Conservation (phyloP, 2,888 invertebrate genomes). For the Oegoconia quadripuncta region DNA sequence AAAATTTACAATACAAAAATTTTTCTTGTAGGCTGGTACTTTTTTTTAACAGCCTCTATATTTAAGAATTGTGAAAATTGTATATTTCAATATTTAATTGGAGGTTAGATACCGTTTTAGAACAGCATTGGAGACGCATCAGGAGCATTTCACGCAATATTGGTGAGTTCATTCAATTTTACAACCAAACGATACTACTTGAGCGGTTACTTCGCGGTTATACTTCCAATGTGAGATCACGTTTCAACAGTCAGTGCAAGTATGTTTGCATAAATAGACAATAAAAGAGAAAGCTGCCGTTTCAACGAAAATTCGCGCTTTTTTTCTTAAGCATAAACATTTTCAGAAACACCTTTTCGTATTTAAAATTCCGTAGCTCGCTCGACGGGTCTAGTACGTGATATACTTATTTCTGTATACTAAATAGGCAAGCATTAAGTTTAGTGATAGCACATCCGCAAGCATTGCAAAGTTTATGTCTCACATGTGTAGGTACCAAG, state of each 20-base stretch:
- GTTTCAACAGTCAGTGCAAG: constrained; percentile 38
- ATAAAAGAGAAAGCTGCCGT: constrained; percentile 51
- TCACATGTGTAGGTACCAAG: constrained; percentile 23
- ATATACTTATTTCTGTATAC: constrained; percentile 66
- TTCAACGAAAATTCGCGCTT: constrained; percentile 37
- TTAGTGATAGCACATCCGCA: constrained; percentile 46
- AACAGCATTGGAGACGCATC: too few relatives aligned
- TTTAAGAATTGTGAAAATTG: too few relatives aligned
- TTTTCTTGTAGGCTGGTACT: too few relatives aligned
- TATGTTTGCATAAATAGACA: constrained; percentile 59
- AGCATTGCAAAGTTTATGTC: constrained; percentile 21
- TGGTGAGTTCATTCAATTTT: constrained; percentile 18
- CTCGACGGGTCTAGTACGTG: constrained; percentile 63
- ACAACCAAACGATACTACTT: constrained; percentile 4
- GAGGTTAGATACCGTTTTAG: too few relatives aligned
- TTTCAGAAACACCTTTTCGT: constrained; percentile 57
- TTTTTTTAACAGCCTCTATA: too few relatives aligned
- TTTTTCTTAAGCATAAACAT: constrained; percentile 58
- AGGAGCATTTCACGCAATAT: too few relatives aligned
- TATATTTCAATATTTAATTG: too few relatives aligned
- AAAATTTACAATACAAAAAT: too few relatives aligned
- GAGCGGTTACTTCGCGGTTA: background rate
- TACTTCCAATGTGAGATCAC: constrained; percentile 29
- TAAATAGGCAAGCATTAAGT: constrained; percentile 52
- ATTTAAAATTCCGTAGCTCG: constrained; percentile 68